Evolutionary conservation across 2,797 vertebrate genomes (phyloP).

Genomic region (Vireo griseus): DNA sequence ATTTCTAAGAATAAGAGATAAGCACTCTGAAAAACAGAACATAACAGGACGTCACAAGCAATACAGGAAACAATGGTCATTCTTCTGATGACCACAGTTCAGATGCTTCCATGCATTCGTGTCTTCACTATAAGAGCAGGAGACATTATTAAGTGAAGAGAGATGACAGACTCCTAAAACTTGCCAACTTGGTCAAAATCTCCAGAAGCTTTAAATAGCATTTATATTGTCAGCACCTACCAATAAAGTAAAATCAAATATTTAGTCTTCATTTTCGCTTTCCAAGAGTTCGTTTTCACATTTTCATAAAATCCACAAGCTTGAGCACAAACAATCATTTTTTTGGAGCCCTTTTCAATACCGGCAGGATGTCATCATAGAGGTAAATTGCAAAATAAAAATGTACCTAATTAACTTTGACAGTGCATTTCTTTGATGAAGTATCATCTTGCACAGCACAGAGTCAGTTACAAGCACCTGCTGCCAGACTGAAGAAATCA

Average conservation of each 20-base stretch:
- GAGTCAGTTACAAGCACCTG: slow-evolving; percentile 19
- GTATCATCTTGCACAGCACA: slow-evolving; percentile 8
- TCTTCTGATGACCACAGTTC: not conserved
- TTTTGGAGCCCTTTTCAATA: not conserved
- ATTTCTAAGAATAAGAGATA: not conserved
- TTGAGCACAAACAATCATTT: not conserved
- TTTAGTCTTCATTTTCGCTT: not conserved
- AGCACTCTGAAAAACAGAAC: not conserved
- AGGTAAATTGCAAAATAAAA: slow-evolving; percentile 9
- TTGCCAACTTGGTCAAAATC: not conserved
- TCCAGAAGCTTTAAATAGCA: not conserved
- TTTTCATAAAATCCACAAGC: not conserved
- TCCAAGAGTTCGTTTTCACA: not conserved
- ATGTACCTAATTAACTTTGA: slow-evolving; percentile 19
- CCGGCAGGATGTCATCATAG: not conserved
- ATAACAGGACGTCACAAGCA: not conserved
- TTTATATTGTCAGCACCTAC: slow-evolving; percentile 2
- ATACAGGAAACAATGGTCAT: not conserved
- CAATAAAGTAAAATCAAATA: not conserved
- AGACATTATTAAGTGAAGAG: not conserved
- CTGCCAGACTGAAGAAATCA: slow-evolving; percentile 23
- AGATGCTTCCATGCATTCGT: not conserved
- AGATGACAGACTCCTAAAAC: not conserved
- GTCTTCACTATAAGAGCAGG: not conserved
- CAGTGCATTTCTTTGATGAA: not conserved